Base-by-base conservation (phyloP, 1,140 invertebrate species). In the Frieseomelitta varia region DNA sequence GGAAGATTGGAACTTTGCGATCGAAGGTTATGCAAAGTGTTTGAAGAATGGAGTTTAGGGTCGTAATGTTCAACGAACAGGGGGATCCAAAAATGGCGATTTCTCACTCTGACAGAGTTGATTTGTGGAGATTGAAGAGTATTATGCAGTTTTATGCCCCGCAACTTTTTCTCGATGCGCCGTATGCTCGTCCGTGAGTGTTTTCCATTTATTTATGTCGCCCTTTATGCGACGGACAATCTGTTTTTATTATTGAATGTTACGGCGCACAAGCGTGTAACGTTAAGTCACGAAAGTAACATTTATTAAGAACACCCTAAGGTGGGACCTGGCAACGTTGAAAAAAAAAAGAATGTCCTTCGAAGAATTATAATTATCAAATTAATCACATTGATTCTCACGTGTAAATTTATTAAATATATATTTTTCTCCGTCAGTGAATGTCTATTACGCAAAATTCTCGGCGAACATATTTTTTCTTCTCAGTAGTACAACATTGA, bases 51-150 rank as follows among this genome's bases (percentile, higher is more conserved):
- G 24, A 24, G 24, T 30, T n/a, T n/a, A n/a, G 74, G 34, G 56
- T 21, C 63, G 27, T 14, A n/a, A n/a, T 73, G 72, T 21, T 51
- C 39, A 47, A 0, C 10, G 30, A 63, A 77, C 2, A 2, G 56
- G 74, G 74, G 39, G 58, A 47, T n/a, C 11, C 56, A 63, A 27
- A 77, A 65, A 63, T 17, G 74, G 34, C n/a, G 74, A 77, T 77
- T 77, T 77, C 74, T 77, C 74, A 77, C 61, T 63, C 58, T 77
- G 74, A 77, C 74, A 63, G 56, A 63, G 56, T 63, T 77, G 74
- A 77, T 77, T 77, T 77, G 58, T 77, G 56, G 74, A 77, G 74
- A 77, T 63, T 58, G 56, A 39, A 24, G 24, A 63, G 56, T 61
- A n/a, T 47, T 47, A 77, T 61, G 74, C 58, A 47, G 30, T 77